Evolutionary conservation across 2,888 invertebrate genomes (phyloP).

Genomic region (Lacanobia oleracea): DNA sequence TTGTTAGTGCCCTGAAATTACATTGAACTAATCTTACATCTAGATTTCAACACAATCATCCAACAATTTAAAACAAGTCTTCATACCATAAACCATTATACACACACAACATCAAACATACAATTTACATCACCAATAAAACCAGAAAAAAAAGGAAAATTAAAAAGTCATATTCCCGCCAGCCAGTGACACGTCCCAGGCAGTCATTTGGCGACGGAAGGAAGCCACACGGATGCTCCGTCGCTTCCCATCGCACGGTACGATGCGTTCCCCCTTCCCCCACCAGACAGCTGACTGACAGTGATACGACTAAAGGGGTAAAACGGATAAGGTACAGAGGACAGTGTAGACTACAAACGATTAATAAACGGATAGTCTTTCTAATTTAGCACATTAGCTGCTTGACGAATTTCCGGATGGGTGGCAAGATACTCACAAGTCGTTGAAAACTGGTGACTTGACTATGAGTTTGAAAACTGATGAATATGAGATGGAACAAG

Average conservation of each 20-base stretch:
- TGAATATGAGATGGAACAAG: no score
- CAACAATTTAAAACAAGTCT: no score
- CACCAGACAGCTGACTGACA: not conserved
- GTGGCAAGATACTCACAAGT: no score
- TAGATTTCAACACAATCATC: not conserved
- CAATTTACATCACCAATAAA: not conserved
- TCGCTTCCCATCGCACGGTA: slow-evolving; percentile 65
- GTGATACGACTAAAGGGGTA: slow-evolving; percentile 15
- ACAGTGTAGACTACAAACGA: not conserved
- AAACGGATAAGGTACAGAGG: not conserved
- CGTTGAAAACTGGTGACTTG: no score
- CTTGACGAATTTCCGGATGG: no score
- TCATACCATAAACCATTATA: no score
- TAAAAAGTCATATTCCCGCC: slow-evolving; percentile 15
- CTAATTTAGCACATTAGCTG: not conserved
- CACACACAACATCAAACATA: not conserved
- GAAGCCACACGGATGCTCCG: slow-evolving; percentile 67
- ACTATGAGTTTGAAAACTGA: no score
- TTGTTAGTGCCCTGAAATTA: no score
- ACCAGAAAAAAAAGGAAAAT: slow-evolving; percentile 10
- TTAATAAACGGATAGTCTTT: not conserved
- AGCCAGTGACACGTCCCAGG: slow-evolving; percentile 22
- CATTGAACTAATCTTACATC: not conserved
- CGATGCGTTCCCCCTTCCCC: slow-evolving; percentile 22
- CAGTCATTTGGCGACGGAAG: slow-evolving; percentile 66